These are phyloP conservation scores for Argyresthia albistria DNA, from an alignment of 2,888 invertebrate species.

Conservation along the genomic window DNA sequence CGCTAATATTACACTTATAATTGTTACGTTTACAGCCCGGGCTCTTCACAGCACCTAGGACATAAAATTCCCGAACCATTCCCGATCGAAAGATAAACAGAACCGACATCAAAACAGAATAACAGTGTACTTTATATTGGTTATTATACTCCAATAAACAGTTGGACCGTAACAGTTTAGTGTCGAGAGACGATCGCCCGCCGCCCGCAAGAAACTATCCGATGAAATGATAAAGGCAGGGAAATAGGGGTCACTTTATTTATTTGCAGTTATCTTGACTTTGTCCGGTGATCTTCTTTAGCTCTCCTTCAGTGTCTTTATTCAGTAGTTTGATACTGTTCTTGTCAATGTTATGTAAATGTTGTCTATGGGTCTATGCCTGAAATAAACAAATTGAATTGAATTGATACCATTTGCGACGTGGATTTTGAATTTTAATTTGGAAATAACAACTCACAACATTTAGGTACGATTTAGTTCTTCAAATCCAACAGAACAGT, in stretches of 20 bases:
- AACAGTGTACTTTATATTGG: constrained; percentile 51
- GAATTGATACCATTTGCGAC: too few relatives aligned
- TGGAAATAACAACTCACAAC: too few relatives aligned
- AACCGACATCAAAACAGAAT: constrained; percentile 47
- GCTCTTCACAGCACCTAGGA: constrained; percentile 1
- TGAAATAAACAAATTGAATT: too few relatives aligned
- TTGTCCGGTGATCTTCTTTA: background rate
- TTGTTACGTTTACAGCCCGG: background rate
- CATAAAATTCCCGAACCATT: constrained; percentile 20
- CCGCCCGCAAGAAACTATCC: constrained; percentile 4
- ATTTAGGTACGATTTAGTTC: too few relatives aligned
- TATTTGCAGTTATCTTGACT: background rate
- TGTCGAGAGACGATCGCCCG: constrained; percentile 3
- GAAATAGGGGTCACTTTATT: background rate
- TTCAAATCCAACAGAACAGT: too few relatives aligned
- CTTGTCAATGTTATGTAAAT: too few relatives aligned
- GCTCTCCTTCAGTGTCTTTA: too few relatives aligned
- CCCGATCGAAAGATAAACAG: constrained; percentile 51
- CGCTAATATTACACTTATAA: background rate
- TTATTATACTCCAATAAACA: constrained; percentile 60
- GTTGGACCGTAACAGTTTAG: constrained; percentile 2
- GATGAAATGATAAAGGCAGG: background rate
- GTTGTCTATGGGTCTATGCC: too few relatives aligned
- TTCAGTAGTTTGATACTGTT: too few relatives aligned
- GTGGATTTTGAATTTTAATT: too few relatives aligned